These are phyloP conservation scores for Pherbina coryleti DNA, from an alignment of 2,888 invertebrate species.

Conservation along the genomic window DNA sequence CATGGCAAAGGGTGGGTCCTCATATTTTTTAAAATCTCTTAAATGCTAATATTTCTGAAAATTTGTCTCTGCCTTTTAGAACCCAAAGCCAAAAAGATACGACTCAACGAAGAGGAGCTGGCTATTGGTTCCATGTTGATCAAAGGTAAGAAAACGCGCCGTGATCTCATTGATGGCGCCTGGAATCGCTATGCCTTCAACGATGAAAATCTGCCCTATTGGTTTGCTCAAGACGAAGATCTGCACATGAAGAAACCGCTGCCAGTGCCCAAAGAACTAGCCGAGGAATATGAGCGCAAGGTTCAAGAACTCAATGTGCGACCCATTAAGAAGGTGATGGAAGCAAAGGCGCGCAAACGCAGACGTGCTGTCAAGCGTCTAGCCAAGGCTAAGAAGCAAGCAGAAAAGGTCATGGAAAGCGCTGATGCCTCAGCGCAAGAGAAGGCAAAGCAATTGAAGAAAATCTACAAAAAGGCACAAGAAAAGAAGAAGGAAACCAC, in stretches of 20 bases:
- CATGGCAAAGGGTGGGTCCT: constrained; percentile 54
- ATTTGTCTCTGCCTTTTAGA: constrained; percentile 40
- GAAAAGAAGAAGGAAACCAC: constrained; percentile 90
- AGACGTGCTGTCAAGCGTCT: constrained; percentile 86
- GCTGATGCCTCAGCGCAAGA: constrained; percentile 91
- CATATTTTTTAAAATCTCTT: not conserved
- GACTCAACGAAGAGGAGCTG: constrained; percentile 87
- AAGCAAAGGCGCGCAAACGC: constrained; percentile 98
- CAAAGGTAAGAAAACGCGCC: constrained; percentile 88
- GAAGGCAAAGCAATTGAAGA: constrained; percentile 91
- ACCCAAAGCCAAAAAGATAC: constrained; percentile 72
- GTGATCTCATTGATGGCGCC: constrained; percentile 90
- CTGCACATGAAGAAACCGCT: constrained; percentile 87
- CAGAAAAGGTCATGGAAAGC: constrained; percentile 92
- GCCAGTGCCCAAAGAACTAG: constrained; percentile 87
- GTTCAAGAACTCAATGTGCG: constrained; percentile 90
- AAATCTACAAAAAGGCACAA: constrained; percentile 91
- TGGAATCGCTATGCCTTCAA: constrained; percentile 96
- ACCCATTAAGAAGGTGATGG: constrained; percentile 97
- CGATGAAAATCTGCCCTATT: constrained; percentile 91
- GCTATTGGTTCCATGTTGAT: constrained; percentile 94
- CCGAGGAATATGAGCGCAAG: constrained; percentile 87
- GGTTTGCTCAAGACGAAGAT: constrained; percentile 95
- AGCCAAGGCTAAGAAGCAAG: constrained; percentile 95
- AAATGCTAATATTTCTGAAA: not conserved